phyloP scores from a whole-genome alignment of 2,888 invertebrate genomes.

The Athalia rosae region DNA sequence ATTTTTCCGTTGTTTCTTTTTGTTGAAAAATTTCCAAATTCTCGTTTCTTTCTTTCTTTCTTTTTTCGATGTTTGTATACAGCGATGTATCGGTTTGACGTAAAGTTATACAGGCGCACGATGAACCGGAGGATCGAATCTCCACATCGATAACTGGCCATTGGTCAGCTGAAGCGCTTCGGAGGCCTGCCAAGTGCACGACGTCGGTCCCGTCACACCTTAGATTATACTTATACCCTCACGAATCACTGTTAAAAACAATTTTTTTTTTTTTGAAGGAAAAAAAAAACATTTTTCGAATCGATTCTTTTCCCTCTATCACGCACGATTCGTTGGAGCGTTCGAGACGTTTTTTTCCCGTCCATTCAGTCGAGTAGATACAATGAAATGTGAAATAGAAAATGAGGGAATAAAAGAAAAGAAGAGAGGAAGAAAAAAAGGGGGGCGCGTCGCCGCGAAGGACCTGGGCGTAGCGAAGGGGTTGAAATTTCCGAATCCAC shows the following conservation, averaged over 20 bases:
- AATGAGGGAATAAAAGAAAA: neutral
- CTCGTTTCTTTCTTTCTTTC: neutral
- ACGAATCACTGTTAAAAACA: too few species aligned
- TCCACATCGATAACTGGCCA: neutral
- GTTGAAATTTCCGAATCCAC: slow-evolving; percentile 28
- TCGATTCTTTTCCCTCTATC: too few species aligned
- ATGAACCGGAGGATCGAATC: slow-evolving; percentile 3
- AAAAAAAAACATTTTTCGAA: too few species aligned
- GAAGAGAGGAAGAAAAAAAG: neutral
- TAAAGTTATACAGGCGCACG: slow-evolving; percentile 35
- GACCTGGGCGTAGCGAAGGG: neutral
- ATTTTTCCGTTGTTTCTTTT: neutral
- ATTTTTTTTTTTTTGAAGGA: too few species aligned
- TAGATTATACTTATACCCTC: too few species aligned
- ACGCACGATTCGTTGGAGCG: too few species aligned
- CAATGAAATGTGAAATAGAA: neutral
- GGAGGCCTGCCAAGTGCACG: slow-evolving; percentile 23
- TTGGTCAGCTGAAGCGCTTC: neutral
- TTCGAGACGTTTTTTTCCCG: too few species aligned
- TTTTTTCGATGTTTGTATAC: neutral
- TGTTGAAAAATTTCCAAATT: neutral
- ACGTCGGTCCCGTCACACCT: too few species aligned
- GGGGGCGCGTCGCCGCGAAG: neutral
- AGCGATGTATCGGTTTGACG: neutral
- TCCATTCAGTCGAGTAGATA: neutral